Percentiles rank a stretch among this genome's conserved stretches.
Conservation (phyloP, 2,797 vertebrate species). For the Sebastes wilsoni region DNA sequence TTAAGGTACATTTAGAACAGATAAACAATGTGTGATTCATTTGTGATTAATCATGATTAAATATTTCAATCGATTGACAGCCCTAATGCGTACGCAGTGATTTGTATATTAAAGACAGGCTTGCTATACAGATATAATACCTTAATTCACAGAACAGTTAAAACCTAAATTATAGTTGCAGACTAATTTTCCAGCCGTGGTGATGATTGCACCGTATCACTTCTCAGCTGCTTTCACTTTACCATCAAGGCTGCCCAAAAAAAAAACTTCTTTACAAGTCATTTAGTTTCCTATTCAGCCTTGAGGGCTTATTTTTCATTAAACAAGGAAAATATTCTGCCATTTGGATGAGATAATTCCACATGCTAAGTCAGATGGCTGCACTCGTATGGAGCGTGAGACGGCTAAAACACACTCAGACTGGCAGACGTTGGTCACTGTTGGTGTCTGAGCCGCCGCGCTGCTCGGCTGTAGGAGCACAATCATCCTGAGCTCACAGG, state of each 20-base stretch:
- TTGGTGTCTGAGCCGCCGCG: constrained; percentile 13
- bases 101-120: not conserved
- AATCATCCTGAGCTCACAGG: constrained; percentile 30
- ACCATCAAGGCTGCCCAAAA: constrained; percentile 29
- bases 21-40: too few species aligned
- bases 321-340: constrained; percentile 41
- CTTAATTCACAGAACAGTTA: not conserved
- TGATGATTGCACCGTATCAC: constrained; percentile 39
- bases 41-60: too few species aligned
- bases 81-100: not conserved
- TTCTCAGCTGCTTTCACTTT: constrained; percentile 59
- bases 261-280: constrained; percentile 13
- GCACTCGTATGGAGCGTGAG: not conserved
- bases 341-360: constrained; percentile 37
- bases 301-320: constrained; percentile 52
- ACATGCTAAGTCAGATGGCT: constrained; percentile 1
- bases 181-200: constrained; percentile 32
- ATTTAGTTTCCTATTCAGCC: constrained; percentile 46
- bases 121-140: not conserved
- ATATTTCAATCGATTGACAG: too few species aligned
- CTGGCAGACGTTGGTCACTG: constrained; percentile 12
- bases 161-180: constrained; percentile 12
- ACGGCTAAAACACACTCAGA: not conserved
- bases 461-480: constrained; percentile 21
- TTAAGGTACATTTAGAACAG: too few species aligned